Conservation (phyloP, 2,888 invertebrate genomes). For the Napeogenes inachia region DNA sequence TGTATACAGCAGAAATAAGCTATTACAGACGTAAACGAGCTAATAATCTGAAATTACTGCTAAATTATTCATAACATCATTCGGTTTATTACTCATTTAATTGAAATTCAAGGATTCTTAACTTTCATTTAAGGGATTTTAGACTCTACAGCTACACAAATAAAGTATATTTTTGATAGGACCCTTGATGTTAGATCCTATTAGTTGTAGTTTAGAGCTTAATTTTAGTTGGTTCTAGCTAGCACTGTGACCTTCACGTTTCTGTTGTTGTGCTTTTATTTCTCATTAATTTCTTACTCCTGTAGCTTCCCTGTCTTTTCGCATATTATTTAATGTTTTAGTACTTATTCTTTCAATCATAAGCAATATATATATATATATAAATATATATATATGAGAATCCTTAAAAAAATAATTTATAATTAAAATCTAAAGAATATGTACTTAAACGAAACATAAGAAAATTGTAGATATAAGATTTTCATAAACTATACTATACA, state of each 20-base stretch:
- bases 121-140: background rate
- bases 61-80: no score
- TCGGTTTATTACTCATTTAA: no score
- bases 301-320: slow-evolving; percentile 52
- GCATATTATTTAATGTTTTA: slow-evolving; percentile 8
- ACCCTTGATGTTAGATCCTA: slow-evolving; percentile 66
- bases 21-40: no score
- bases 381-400: background rate
- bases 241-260: slow-evolving; percentile 72
- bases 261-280: slow-evolving; percentile 59
- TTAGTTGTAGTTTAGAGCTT: slow-evolving; percentile 69
- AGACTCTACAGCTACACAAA: no score
- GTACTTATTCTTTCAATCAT: slow-evolving; percentile 15
- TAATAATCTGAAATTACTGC: no score
- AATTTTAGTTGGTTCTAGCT: slow-evolving; percentile 67
- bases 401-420: no score
- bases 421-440: slow-evolving; percentile 7
- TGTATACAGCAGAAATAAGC: no score
- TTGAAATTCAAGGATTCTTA: no score
- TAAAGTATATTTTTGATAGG: background rate
- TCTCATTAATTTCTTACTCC: slow-evolving; percentile 54
- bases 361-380: background rate
- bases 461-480: slow-evolving; percentile 2
- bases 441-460: background rate
- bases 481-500: no score